phyloP scores from a whole-genome alignment of 2,888 invertebrate genomes.

The Apodemia zela region DNA sequence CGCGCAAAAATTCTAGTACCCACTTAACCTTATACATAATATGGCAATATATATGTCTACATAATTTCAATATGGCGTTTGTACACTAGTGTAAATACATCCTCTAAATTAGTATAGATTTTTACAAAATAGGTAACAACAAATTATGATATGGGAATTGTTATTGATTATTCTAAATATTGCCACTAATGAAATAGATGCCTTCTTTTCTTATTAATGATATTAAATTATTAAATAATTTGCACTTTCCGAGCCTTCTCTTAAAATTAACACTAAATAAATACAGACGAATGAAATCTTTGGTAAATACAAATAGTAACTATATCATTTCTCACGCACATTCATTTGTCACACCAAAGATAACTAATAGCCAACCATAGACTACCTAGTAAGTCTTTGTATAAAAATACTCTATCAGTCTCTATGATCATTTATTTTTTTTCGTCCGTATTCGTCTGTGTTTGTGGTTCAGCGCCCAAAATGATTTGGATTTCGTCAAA shows the following conservation, averaged over 20 bases:
- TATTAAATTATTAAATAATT: constrained; percentile 28
- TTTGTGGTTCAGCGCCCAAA: constrained; percentile 57
- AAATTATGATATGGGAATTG: neutral
- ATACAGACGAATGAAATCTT: constrained; percentile 46
- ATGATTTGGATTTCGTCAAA: constrained; percentile 83
- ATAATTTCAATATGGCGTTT: constrained; percentile 11
- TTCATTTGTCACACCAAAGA: constrained; percentile 39
- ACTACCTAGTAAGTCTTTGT: constrained; percentile 37
- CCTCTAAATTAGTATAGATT: constrained; percentile 9
- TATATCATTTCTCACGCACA: constrained; percentile 42
- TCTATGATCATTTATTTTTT: constrained; percentile 54
- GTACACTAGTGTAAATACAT: constrained; percentile 6
- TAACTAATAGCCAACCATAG: constrained; percentile 33
- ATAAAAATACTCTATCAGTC: constrained; percentile 59
- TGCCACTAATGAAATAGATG: constrained; percentile 20
- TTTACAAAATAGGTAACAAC: constrained; percentile 12
- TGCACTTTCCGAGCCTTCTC: constrained; percentile 25
- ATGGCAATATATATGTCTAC: constrained; percentile 7
- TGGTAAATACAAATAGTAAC: constrained; percentile 46
- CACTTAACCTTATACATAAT: constrained; percentile 1
- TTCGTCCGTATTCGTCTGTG: constrained; percentile 41
- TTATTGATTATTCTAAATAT: neutral
- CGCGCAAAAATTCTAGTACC: neutral
- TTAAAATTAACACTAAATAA: constrained; percentile 32
- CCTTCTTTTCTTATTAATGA: constrained; percentile 15